These are phyloP conservation scores for Apus apus DNA, from an alignment of 2,113 vertebrate genomes.

Conservation along the genomic window DNA sequence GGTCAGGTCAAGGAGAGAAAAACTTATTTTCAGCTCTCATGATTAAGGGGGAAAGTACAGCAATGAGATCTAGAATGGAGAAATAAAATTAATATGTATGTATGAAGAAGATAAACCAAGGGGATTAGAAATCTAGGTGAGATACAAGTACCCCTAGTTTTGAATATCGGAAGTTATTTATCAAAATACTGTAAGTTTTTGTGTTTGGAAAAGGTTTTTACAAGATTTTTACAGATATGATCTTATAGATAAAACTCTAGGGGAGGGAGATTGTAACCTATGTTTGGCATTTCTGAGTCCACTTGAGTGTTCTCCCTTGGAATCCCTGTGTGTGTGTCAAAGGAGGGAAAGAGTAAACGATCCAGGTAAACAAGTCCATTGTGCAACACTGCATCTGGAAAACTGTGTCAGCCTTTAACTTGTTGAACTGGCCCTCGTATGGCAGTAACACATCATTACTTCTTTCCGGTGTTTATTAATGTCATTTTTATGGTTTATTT, in stretches of 20 bases:
- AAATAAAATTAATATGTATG: not conserved
- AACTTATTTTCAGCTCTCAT: not conserved
- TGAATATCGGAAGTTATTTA: not conserved
- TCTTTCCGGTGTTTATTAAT: conserved; percentile 69
- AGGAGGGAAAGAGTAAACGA: conserved; percentile 32
- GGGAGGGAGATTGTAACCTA: not conserved
- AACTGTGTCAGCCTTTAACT: conserved; percentile 66
- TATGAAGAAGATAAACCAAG: not conserved
- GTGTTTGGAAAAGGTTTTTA: not conserved
- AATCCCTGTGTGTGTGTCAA: not conserved
- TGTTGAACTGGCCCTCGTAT: conserved; percentile 61
- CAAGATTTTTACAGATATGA: not conserved
- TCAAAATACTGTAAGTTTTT: not conserved
- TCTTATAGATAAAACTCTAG: not conserved
- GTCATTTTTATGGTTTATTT: conserved; percentile 65
- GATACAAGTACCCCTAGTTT: not conserved
- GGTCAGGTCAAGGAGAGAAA: not conserved
- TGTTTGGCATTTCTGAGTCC: not conserved
- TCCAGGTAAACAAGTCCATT: conserved; percentile 59
- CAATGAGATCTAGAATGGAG: not conserved
- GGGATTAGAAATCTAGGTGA: not conserved
- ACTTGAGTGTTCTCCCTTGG: not conserved
- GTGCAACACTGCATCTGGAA: conserved; percentile 52
- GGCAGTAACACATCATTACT: conserved; percentile 64
- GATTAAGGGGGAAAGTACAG: not conserved